Percentiles rank a stretch among this genome's conserved stretches.
Evolutionary conservation across 2,888 invertebrate genomes (phyloP).

Genomic region (Leptopilina syphax): DNA sequence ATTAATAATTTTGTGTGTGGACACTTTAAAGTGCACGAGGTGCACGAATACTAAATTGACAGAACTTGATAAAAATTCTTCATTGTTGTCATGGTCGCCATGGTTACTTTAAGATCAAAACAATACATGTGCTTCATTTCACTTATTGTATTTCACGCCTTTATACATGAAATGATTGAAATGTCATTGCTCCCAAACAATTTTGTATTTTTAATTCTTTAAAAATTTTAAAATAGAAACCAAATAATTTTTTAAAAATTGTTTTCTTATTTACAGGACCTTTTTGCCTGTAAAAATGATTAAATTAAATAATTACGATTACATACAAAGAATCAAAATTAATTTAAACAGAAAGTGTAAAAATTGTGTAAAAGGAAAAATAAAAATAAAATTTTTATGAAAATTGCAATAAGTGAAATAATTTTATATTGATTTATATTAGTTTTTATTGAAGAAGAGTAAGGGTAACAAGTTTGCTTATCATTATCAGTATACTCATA

Average conservation of each 20-base stretch:
- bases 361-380: not conserved
- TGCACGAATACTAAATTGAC: constrained; percentile 14
- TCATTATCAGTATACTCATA: constrained; percentile 9
- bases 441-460: constrained; percentile 19
- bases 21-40: not conserved
- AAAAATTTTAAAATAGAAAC: no score
- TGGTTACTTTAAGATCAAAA: constrained; percentile 12
- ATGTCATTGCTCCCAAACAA: constrained; percentile 8
- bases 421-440: not conserved
- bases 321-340: not conserved
- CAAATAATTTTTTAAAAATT: no score
- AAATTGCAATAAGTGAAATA: not conserved
- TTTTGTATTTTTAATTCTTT: no score
- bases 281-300: not conserved
- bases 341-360: not conserved
- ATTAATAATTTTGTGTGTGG: not conserved
- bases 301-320: not conserved
- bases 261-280: no score
- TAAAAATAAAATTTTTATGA: not conserved
- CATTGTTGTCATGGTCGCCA: constrained; percentile 25
- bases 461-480: constrained; percentile 15
- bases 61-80: constrained; percentile 11
- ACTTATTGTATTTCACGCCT: not conserved
- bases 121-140: not conserved
- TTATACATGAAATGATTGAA: not conserved